Base-by-base conservation (phyloP, 2,888 invertebrate species). In the Globia sparganii region DNA sequence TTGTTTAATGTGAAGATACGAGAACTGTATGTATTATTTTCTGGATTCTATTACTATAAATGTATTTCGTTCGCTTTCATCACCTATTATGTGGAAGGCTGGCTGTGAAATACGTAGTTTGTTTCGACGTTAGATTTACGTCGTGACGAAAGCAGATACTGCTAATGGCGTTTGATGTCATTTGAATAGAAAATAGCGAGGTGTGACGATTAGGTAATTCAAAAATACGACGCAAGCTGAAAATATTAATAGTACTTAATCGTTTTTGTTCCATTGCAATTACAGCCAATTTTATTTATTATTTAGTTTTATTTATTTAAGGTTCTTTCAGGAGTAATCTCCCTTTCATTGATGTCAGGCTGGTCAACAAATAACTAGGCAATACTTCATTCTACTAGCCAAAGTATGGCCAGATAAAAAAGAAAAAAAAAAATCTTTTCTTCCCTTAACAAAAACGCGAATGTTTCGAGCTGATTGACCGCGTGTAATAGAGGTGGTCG, bases 401-500 rank as follows among this genome's bases (percentile, higher is more conserved):
- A 18, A 49, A 66, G 15, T 0, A 4, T 2, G 46, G 2, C 25
- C 59, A 61, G n/a, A n/a, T 3, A 53, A 37, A 40, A 37, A 69
- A 49, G 28, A 58, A 62, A 25, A 13, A 53, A 25, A 49, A 11
- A 2, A 0, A 8, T 34, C 4, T 18, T 46, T 11, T 59, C 49
- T n/a, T 62, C 34, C 6, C 15, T 3, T 11, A 9, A 40, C 0
- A n/a, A 78, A 53, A 58, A 71, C 3, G 15, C 25, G 13, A 71
- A 77, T 37, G 49, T 46, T 64, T 62, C n/a, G n/a, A 65, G 13
- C 40, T 71, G 67, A 71, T 82, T 72, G 56, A n/a, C 21, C 46
- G 80, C 75, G 72, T 75, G 75, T 79, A 81, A 73, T 65, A 86
- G 75, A 73, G 86, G 69, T 86, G 78, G 69, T 21, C 73, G 59